Percentiles rank a stretch among this genome's conserved stretches.
Conservation (phyloP, 1,140 invertebrate genomes). For the Brachionus asplanchnoidis region DNA sequence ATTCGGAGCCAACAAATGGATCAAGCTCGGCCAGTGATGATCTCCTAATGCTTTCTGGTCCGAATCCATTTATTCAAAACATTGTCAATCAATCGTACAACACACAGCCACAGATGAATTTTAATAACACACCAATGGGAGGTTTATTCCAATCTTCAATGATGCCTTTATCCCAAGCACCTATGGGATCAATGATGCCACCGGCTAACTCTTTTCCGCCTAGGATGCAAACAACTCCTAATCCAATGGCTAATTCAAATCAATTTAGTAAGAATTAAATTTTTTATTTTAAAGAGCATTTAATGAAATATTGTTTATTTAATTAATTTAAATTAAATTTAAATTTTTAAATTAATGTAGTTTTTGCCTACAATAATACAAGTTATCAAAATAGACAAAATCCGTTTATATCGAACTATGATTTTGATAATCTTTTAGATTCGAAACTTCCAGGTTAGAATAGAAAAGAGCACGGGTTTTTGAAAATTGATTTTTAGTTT, state of each 20-base stretch:
- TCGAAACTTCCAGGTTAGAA: constrained; percentile 24
- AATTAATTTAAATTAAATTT: not conserved
- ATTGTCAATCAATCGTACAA: constrained; percentile 39
- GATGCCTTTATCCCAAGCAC: not conserved
- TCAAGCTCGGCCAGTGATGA: constrained; percentile 33
- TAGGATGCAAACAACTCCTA: not conserved
- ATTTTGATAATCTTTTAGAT: constrained; percentile 20
- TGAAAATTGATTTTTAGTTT: not conserved
- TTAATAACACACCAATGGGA: not conserved
- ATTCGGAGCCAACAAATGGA: not conserved
- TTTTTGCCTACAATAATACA: not conserved
- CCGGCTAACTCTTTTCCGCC: not conserved
- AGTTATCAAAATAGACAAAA: not conserved
- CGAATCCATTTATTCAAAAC: constrained; percentile 39
- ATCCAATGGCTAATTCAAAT: constrained; percentile 6
- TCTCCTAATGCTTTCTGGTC: constrained; percentile 30
- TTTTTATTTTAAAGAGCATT: not conserved
- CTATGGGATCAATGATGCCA: not conserved
- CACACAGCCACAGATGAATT: not conserved
- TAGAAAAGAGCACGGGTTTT: not conserved
- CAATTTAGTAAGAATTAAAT: constrained; percentile 10
- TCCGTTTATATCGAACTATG: not conserved
- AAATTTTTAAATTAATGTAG: not conserved
- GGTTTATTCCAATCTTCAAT: not conserved
- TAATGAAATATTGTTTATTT: not conserved